A percentile compares a stretch with the other conserved stretches of the same genome.
Evolutionary conservation across 2,797 vertebrate genomes (phyloP).

Genomic region (Chelmon rostratus): DNA sequence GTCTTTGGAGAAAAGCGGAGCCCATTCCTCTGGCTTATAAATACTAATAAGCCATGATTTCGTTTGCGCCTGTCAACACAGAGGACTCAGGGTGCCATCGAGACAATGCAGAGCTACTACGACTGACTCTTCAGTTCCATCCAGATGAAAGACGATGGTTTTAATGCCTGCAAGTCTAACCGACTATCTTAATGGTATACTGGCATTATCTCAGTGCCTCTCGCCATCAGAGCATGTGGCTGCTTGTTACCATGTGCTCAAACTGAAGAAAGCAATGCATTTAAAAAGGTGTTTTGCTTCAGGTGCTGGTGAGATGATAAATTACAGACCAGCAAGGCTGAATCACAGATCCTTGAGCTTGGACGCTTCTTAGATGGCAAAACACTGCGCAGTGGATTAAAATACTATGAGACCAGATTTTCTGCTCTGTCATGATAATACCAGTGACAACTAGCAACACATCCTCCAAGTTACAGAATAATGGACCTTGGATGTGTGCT

Average conservation of each 20-base stretch:
- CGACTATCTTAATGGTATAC: not conserved
- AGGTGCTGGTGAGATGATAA: not conserved
- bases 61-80: not conserved
- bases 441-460: not conserved
- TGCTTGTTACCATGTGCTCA: not conserved
- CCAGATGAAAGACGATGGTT: not conserved
- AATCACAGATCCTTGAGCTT: not conserved
- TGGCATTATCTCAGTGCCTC: not conserved
- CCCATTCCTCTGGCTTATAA: not conserved
- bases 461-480: not conserved
- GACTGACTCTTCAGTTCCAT: not conserved
- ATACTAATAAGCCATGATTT: not conserved
- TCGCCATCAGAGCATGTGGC: not conserved
- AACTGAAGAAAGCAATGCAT: too few relatives aligned
- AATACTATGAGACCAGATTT: not conserved
- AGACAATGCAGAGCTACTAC: not conserved
- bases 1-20: not conserved
- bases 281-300: not conserved
- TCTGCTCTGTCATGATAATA: not conserved
- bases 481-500: not conserved
- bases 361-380: not conserved
- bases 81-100: not conserved
- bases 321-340: not conserved
- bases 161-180: not conserved
- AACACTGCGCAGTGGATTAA: not conserved